phyloP scores from a whole-genome alignment of 2,888 invertebrate species.

The Subacronicta megacephala region DNA sequence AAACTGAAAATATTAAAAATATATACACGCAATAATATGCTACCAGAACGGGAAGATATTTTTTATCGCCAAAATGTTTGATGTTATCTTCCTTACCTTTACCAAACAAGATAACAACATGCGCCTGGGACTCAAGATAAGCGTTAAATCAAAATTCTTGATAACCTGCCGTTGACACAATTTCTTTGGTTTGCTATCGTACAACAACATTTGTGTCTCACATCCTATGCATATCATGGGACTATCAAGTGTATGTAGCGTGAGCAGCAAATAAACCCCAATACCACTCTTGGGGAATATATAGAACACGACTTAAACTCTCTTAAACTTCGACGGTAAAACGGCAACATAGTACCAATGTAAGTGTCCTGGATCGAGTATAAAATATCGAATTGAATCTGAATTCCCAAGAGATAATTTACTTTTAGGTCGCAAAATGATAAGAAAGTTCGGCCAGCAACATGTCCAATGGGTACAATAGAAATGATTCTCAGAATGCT shows the following conservation, averaged over 20 bases:
- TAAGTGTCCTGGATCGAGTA: too few species aligned
- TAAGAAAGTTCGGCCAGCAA: too few species aligned
- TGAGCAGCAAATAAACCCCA: not conserved
- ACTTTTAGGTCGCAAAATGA: too few species aligned
- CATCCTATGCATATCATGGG: constrained; percentile 11
- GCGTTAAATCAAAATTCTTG: constrained; percentile 79
- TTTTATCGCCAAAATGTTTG: constrained; percentile 74
- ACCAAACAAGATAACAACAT: constrained; percentile 81
- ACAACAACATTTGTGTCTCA: constrained; percentile 24
- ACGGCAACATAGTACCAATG: too few species aligned
- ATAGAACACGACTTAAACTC: not conserved
- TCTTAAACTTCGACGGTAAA: too few species aligned
- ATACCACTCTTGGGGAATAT: not conserved
- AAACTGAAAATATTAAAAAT: constrained; percentile 24
- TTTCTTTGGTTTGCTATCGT: constrained; percentile 62
- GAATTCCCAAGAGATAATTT: too few species aligned
- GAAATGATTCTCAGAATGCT: too few species aligned
- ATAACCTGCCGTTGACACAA: constrained; percentile 81
- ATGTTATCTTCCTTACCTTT: constrained; percentile 79
- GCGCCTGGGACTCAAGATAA: constrained; percentile 78
- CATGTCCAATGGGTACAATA: too few species aligned
- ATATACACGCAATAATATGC: constrained; percentile 44
- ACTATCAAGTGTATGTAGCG: constrained; percentile 24
- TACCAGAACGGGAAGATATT: constrained; percentile 69
- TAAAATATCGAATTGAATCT: too few species aligned